A percentile compares a stretch with the other conserved stretches of the same genome.
phyloP scores from a whole-genome alignment of 2,113 vertebrate genomes.

The Phoenicopterus ruber region DNA sequence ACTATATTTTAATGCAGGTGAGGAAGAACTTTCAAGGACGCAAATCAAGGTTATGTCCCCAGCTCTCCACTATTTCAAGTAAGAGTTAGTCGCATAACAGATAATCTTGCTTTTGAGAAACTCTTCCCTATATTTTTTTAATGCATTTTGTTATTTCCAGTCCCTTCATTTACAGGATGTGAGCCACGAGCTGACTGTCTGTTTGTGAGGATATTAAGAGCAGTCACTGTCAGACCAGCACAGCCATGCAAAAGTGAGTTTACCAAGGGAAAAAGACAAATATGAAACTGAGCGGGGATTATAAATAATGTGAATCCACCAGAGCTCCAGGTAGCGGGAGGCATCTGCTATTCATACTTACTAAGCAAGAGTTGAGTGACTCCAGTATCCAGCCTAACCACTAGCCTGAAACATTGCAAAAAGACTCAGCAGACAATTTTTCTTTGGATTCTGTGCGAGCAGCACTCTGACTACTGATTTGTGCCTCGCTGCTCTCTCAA shows the following conservation, averaged over 20 bases:
- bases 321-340: background rate
- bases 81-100: background rate
- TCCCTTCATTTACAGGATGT: background rate
- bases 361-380: background rate
- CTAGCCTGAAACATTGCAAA: background rate
- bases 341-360: background rate
- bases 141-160: background rate
- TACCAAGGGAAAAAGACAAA: background rate
- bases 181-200: background rate
- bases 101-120: background rate
- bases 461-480: background rate
- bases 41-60: background rate
- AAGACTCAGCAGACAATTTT: background rate
- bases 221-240: background rate
- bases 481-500: background rate
- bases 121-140: background rate
- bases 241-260: background rate
- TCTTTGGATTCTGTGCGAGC: background rate
- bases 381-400: background rate
- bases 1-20: background rate
- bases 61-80: background rate
- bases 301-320: background rate
- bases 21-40: background rate
- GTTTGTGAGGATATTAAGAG: background rate
- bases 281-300: background rate